Evolutionary conservation across 1,140 invertebrate genomes (phyloP).

Genomic region (Eumeta japonica): DNA sequence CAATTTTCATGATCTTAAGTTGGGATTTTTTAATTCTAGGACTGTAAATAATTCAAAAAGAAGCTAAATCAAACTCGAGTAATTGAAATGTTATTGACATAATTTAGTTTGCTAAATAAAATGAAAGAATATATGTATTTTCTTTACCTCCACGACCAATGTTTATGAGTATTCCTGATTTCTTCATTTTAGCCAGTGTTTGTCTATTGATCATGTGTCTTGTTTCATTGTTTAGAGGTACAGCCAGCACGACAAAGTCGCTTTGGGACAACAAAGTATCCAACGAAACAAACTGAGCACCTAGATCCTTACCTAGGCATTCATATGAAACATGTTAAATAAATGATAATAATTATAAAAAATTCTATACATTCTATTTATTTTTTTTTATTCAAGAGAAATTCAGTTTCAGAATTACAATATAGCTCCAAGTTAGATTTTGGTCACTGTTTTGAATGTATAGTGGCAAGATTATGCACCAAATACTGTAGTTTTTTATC

Average conservation of each 20-base stretch:
- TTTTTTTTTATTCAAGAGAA: not conserved
- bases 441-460: too few species aligned
- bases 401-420: too few species aligned
- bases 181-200: conserved; percentile 80
- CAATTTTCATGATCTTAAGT: too few species aligned
- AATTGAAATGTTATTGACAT: conserved; percentile 1
- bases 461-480: too few species aligned
- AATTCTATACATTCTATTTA: conserved; percentile 1
- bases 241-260: conserved; percentile 76
- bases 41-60: too few species aligned
- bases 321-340: too few species aligned
- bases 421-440: too few species aligned
- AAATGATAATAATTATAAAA: conserved; percentile 5
- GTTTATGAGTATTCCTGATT: conserved; percentile 77
- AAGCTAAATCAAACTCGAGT: too few species aligned
- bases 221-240: conserved; percentile 72
- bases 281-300: conserved; percentile 71
- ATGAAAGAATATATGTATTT: conserved; percentile 4
- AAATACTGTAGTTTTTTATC: too few species aligned
- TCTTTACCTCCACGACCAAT: conserved; percentile 68
- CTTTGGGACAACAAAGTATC: conserved; percentile 68
- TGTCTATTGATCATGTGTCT: conserved; percentile 69
- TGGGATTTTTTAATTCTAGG: too few species aligned
- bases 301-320: conserved; percentile 62
- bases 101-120: not conserved